Evolutionary conservation across 2,113 vertebrate genomes (phyloP), one percentile per base, ranked within the genome.

Genomic region (Poeciliopsis prolifica): DNA sequence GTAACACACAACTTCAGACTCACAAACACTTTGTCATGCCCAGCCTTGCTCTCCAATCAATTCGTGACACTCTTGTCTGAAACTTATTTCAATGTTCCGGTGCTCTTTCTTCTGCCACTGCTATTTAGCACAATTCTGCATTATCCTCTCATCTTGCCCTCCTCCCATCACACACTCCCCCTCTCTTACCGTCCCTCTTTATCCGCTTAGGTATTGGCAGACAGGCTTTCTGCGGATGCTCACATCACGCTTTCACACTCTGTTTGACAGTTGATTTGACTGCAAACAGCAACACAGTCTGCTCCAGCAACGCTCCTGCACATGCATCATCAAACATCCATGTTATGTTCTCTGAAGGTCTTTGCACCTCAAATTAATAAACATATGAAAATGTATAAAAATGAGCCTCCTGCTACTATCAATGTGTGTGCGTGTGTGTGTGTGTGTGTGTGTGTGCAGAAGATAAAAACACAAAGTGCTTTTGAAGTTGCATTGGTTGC

Each of bases 61-160:
- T 94, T 93, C 65, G 85, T 15, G 76, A 76, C 90, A 81, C 74
- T 87, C 78, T 80, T 81, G 76, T 91, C 88, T 90, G 83, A 90
- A 86, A 87, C 83, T 87, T 80, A 77, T 89, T 93, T 90, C 87
- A 92, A 93, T 91, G 91, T 92, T 90, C 51, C 86, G 70, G 61
- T 48, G 60, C 82, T 89, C 88, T 86, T 86, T 92, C 82, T 91
- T 88, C 77, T 87, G 84, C 86, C 88, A 75, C 83, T 80, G 83
- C 86, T 85, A 77, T 91, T 92, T 88, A 92, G 88, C 88, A 87
- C 82, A 79, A 85, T 87, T 54, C 74, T 86, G 24, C 70, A 90
- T 88, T 87, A 91, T 92, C 86, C 89, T 86, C 90, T 92, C 88
- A 92, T 89, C 88, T 83, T 68, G 15, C 68, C 29, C 65, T 67